Evolutionary conservation across 2,113 vertebrate genomes (phyloP).

Genomic region (Xiphophorus hellerii): DNA sequence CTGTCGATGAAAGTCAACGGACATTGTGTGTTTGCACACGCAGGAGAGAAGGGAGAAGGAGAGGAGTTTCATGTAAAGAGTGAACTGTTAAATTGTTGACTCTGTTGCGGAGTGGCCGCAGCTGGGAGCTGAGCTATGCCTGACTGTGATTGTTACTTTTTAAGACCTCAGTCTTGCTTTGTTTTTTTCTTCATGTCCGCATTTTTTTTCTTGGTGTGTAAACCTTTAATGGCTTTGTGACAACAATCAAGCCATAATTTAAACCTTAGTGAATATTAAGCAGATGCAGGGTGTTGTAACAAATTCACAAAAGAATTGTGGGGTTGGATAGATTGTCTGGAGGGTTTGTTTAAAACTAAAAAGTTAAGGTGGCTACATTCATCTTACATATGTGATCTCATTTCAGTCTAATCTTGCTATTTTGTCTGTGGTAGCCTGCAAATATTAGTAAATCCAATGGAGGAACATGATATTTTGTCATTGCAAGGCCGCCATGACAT

Average conservation of each 20-base stretch:
- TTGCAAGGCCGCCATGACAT: neutral
- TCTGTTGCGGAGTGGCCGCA: slow-evolving; percentile 64
- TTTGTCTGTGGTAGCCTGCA: neutral
- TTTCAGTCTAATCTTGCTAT: neutral
- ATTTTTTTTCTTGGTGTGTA: neutral
- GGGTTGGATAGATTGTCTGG: neutral
- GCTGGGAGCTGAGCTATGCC: slow-evolving; percentile 63
- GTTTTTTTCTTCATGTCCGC: neutral
- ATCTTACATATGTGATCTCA: neutral
- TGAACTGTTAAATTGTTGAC: slow-evolving; percentile 41
- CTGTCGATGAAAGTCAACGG: neutral
- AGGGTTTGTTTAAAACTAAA: neutral
- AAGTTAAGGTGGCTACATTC: neutral
- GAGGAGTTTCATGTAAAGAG: neutral
- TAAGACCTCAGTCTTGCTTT: neutral
- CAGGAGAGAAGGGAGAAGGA: neutral
- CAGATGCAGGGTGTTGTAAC: neutral
- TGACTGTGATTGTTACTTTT: neutral
- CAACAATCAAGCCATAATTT: neutral
- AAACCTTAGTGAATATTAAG: neutral
- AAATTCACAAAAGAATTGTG: neutral
- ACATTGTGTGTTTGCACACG: neutral
- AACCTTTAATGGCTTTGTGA: neutral
- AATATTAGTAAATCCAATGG: neutral
- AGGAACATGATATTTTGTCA: neutral